phyloP scores from a whole-genome alignment of 2,797 vertebrate species.

The Tapera naevia region DNA sequence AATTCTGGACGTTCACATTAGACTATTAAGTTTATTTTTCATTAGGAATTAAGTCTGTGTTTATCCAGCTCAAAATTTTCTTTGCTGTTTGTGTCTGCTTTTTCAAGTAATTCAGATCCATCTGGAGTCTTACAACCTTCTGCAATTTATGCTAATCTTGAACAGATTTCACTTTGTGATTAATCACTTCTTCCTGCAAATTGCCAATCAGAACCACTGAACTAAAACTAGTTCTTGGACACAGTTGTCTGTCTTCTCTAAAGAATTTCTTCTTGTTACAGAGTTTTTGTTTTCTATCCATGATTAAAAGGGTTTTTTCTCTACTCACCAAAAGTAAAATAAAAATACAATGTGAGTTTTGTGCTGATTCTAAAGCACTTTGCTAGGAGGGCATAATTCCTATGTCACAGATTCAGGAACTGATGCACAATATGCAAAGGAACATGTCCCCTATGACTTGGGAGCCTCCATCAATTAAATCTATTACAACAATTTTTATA shows the following conservation, averaged over 20 bases:
- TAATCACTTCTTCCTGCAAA: constrained; percentile 23
- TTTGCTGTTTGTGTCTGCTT: neutral
- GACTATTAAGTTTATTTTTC: neutral
- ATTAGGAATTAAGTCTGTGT: neutral
- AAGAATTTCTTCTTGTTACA: neutral
- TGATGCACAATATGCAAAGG: neutral
- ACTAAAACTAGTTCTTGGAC: neutral
- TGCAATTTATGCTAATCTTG: constrained; percentile 29
- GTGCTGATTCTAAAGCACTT: neutral
- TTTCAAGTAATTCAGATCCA: neutral
- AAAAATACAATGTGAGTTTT: neutral
- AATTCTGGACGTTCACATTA: neutral
- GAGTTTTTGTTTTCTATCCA: neutral
- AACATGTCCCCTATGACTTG: neutral
- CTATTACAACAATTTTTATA: neutral
- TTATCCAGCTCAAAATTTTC: neutral
- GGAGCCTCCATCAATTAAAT: neutral
- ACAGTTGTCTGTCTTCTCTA: neutral
- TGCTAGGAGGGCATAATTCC: neutral
- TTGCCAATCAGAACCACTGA: neutral
- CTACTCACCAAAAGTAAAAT: neutral
- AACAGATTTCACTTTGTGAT: constrained; percentile 25
- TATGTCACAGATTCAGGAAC: neutral
- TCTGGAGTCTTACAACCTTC: constrained; percentile 26
- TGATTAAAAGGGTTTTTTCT: neutral